Evolutionary conservation across 2,888 invertebrate genomes (phyloP).

Genomic region (Dioctria linearis): DNA sequence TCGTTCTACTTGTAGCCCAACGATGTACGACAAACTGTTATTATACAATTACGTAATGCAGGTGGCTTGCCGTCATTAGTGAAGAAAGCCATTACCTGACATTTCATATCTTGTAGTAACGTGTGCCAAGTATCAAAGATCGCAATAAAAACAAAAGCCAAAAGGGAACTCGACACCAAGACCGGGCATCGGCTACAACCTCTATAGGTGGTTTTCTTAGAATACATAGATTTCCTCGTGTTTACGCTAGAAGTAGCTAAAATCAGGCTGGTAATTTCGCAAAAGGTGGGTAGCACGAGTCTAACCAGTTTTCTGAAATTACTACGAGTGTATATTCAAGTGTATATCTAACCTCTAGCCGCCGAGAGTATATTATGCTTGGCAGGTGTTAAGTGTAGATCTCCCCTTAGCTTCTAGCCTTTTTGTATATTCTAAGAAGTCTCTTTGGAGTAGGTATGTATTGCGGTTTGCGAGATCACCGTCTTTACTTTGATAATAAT

Average conservation of each 20-base stretch:
- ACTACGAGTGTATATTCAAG: conserved; percentile 5
- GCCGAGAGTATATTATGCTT: conserved; percentile 27
- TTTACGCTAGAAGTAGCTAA: conserved; percentile 49
- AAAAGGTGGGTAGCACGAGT: conserved; percentile 51
- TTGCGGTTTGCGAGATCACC: conserved; percentile 40
- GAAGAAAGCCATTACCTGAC: conserved; percentile 55
- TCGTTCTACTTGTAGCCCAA: conserved; percentile 40
- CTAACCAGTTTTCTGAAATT: conserved; percentile 52
- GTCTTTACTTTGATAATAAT: conserved; percentile 29
- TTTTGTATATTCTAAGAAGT: conserved; percentile 44
- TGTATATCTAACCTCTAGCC: conserved; percentile 39
- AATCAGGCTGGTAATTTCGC: conserved; percentile 50
- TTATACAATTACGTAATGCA: conserved; percentile 58
- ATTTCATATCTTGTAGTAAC: conserved; percentile 48
- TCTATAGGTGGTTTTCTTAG: conserved; percentile 46
- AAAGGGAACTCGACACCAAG: conserved; percentile 48
- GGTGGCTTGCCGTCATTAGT: conserved; percentile 56
- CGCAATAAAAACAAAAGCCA: conserved; percentile 46
- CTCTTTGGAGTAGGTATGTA: background rate
- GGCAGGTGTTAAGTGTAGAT: conserved; percentile 42
- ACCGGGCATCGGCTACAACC: background rate
- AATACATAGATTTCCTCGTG: conserved; percentile 43
- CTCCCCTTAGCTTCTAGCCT: conserved; percentile 18
- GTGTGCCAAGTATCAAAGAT: conserved; percentile 42
- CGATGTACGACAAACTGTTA: conserved; percentile 48